These are phyloP conservation scores for Suricata suricatta DNA, from an alignment of 2,113 vertebrate species.

Conservation along the genomic window DNA sequence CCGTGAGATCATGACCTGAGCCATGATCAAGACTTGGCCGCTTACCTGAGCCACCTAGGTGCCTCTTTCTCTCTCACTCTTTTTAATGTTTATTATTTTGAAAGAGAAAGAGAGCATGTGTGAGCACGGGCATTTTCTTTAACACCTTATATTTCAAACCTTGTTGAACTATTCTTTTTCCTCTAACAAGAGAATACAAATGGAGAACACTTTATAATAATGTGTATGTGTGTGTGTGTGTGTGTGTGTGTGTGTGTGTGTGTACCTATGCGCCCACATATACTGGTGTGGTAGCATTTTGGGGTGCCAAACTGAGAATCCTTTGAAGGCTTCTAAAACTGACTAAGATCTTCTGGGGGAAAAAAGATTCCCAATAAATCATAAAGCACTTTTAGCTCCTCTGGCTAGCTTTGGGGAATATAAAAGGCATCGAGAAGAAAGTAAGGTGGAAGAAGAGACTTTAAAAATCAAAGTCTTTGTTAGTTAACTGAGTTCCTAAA, in stretches of 20 bases:
- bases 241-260: not conserved
- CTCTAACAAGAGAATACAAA: constrained; percentile 6
- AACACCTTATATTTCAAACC: not conserved
- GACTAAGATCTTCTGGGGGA: not conserved
- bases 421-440: not conserved
- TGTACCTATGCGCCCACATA: rapidly evolving
- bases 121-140: too few species aligned
- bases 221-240: not conserved
- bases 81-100: too few species aligned
- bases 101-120: too few species aligned
- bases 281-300: not conserved
- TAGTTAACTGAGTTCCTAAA: not conserved
- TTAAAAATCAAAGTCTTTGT: not conserved
- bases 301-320: not conserved
- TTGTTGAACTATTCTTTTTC: not conserved
- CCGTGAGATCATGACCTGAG: too few species aligned
- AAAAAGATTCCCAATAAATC: not conserved
- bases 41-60: too few species aligned
- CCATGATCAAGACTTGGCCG: too few species aligned
- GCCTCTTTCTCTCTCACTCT: too few species aligned
- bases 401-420: not conserved
- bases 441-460: not conserved
- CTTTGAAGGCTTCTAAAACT: not conserved
- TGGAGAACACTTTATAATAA: not conserved
- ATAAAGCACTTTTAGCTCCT: not conserved